Evolutionary conservation across 2,797 vertebrate genomes (phyloP), one percentile per base, ranked within the genome.

Genomic region (Gymnodraco acuticeps): DNA sequence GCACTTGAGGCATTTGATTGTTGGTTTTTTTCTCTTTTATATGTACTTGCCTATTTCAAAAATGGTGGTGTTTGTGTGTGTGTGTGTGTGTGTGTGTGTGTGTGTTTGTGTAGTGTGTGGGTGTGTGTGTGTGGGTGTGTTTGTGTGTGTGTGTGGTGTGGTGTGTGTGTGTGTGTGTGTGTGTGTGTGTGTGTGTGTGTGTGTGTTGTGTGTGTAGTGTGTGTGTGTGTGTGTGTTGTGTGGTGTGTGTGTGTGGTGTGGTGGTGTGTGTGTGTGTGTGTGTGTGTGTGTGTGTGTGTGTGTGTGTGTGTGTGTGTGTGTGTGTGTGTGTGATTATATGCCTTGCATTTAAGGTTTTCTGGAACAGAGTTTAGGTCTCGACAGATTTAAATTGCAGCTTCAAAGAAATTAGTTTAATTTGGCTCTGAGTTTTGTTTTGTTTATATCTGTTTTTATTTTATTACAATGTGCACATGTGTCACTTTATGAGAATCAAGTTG

Each of bases 261-360:
- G 20, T 42, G 50, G 20, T 42, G 50, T 20, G 15, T 20, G 14
- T 55, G 63, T 19, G 9, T 41, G 14, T 10, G 41, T 23, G 23
- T 23, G 23, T 23, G 23, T 23, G 23, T 23, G 23, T 23, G 23
- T 23, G 23, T 23, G 23, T 23, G 23, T 23, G 23, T 23, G 23
- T 23, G 23, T 23, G 23, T 23, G 23, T 23, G 23, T 23, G 23
- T 23, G 20, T 23, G 20, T 74, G 11, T 73, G 20, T 42, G 50
- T 20, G 15, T 23, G 14, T 52, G 60, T 17, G 10, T 41, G 14
- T 8, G 31, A 20, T 64, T 46, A 27, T 27, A 27, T 27, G 27
- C 27, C 10, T 41, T n/a, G 3, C 69, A 17, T 77, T 48, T 79
- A 61, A 74, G 45, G 5, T 54, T 68, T 47, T 48, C 15, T 47